A percentile compares a stretch with the other conserved stretches of the same genome.
Conservation (phyloP, 2,113 vertebrate genomes). For the Calonectris borealis region DNA sequence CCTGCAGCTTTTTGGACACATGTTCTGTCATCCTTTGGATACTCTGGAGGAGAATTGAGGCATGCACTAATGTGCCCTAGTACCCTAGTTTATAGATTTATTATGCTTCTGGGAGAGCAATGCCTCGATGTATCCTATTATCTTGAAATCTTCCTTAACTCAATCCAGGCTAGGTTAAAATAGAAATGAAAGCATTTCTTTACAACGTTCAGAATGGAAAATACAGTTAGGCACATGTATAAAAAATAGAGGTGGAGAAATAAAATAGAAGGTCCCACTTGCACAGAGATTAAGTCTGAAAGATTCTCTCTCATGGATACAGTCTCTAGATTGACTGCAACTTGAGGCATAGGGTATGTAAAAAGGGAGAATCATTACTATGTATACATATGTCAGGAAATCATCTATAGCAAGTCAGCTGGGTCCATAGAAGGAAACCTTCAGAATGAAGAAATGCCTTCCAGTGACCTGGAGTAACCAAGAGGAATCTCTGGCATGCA, state of each 20-base stretch:
- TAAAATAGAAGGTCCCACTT: background rate
- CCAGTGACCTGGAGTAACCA: constrained; percentile 23
- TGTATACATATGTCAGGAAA: background rate
- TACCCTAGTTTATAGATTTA: constrained; percentile 48
- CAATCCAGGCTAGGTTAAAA: background rate
- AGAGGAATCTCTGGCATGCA: background rate
- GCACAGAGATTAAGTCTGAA: background rate
- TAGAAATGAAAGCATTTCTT: background rate
- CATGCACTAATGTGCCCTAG: constrained; percentile 35
- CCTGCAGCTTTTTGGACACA: constrained; percentile 19
- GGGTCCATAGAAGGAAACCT: background rate
- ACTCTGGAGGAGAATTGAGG: constrained; percentile 29
- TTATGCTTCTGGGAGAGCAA: constrained; percentile 20
- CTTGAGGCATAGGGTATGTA: background rate
- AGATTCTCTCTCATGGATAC: background rate
- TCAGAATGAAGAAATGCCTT: background rate
- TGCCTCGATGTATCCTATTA: constrained; percentile 2
- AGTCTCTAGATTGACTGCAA: background rate
- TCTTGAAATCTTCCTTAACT: constrained; percentile 28
- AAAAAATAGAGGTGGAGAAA: background rate
- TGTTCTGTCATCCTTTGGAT: constrained; percentile 38
- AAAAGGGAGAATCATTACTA: background rate
- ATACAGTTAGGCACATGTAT: background rate
- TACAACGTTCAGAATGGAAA: background rate
- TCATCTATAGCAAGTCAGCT: background rate